phyloP scores from a whole-genome alignment of 2,113 vertebrate species.

The Brienomyrus brachyistius region DNA sequence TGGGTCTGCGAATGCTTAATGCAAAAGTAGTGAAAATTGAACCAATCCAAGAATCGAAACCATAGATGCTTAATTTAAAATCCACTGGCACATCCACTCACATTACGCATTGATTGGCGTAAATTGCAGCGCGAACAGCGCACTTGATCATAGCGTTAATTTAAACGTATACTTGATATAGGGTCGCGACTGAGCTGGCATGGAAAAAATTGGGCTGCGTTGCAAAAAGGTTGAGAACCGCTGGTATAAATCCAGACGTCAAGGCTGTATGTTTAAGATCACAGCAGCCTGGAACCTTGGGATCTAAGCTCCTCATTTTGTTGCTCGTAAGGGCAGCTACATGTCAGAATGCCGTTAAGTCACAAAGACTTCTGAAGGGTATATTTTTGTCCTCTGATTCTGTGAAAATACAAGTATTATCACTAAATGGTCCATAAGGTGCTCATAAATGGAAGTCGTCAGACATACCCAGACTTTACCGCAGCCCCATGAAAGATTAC shows the following conservation, averaged over 20 bases:
- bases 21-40: no score
- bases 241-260: background rate
- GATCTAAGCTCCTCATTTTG: background rate
- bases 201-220: no score
- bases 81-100: no score
- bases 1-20: no score
- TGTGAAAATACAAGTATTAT: background rate
- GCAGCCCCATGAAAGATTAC: background rate
- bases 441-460: background rate
- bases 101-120: no score
- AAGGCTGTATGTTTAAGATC: background rate
- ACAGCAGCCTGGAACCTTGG: background rate
- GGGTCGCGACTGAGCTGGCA: no score
- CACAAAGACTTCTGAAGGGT: background rate
- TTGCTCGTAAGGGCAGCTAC: background rate
- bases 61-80: no score
- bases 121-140: no score
- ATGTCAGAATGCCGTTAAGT: background rate
- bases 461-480: background rate
- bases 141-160: no score
- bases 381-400: background rate
- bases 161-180: no score
- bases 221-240: no score
- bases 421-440: background rate
- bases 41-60: no score